A percentile compares a stretch with the other conserved stretches of the same genome.
Evolutionary conservation across 1,140 invertebrate genomes (phyloP).

Genomic region (Atopsyche davidsoni): DNA sequence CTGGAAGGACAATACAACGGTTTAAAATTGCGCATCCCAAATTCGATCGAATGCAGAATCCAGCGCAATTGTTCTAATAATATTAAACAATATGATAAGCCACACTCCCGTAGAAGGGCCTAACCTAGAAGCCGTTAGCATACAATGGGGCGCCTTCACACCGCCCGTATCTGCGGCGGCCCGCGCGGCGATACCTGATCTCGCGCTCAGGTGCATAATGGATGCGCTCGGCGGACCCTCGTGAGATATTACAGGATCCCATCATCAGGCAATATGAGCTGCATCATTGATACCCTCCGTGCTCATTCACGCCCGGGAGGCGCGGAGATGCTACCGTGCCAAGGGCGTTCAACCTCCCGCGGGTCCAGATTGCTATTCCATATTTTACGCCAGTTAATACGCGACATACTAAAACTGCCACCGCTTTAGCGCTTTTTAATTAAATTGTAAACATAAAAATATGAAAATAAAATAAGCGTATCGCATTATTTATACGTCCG

Average conservation of each 20-base stretch:
- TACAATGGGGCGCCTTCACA: constrained; percentile 22
- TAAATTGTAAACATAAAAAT: neutral
- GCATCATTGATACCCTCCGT: constrained; percentile 12
- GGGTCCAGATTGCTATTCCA: too few relatives aligned
- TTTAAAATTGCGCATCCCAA: too few relatives aligned
- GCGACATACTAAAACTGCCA: too few relatives aligned
- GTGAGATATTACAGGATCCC: constrained; percentile 11
- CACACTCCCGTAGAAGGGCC: neutral
- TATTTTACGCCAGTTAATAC: neutral
- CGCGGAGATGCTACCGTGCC: too few relatives aligned
- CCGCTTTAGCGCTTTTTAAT: too few relatives aligned
- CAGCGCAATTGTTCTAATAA: constrained; percentile 9
- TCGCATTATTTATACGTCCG: neutral
- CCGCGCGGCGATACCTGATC: neutral
- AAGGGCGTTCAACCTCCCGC: too few relatives aligned
- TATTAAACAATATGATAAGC: constrained; percentile 15
- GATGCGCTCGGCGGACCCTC: neutral
- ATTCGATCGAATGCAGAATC: too few relatives aligned
- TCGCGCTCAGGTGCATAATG: neutral
- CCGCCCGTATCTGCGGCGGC: neutral
- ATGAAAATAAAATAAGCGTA: neutral
- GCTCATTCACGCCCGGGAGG: constrained; percentile 12
- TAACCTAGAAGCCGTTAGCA: constrained; percentile 8
- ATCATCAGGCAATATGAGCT: constrained; percentile 16
- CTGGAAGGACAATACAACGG: too few relatives aligned